These are phyloP conservation scores for Chalcis sispes DNA, from an alignment of 2,888 invertebrate genomes.

Conservation along the genomic window DNA sequence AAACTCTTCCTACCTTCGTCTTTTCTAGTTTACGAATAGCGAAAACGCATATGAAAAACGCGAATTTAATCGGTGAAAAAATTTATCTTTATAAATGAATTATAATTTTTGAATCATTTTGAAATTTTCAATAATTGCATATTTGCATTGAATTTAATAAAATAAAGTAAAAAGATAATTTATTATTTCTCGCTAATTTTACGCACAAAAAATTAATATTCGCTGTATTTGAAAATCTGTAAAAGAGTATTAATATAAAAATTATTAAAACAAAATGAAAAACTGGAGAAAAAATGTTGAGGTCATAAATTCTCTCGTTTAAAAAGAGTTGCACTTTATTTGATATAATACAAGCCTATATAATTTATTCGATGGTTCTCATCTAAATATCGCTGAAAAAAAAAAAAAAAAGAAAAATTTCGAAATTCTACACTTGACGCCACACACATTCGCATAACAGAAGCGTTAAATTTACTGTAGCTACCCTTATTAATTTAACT, in stretches of 20 bases:
- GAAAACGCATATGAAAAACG: too few species aligned
- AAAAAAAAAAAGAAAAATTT: too few species aligned
- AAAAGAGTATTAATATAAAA: too few species aligned
- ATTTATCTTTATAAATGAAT: neutral
- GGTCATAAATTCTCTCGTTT: neutral
- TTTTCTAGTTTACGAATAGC: too few species aligned
- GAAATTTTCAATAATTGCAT: too few species aligned
- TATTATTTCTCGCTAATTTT: neutral
- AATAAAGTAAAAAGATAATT: neutral
- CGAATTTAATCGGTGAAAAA: too few species aligned
- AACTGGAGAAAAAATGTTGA: neutral
- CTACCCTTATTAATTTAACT: conserved; percentile 31
- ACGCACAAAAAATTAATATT: too few species aligned
- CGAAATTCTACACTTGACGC: neutral
- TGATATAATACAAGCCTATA: neutral
- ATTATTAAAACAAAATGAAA: too few species aligned
- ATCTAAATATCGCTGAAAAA: neutral
- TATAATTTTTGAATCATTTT: neutral
- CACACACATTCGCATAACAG: neutral
- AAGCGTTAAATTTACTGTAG: conserved; percentile 18
- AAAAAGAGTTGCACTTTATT: neutral
- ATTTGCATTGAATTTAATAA: too few species aligned
- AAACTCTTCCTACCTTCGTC: too few species aligned
- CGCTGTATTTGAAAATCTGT: too few species aligned
- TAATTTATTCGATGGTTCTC: neutral